Evolutionary conservation across 1,140 invertebrate species (phyloP), one percentile per base, ranked within the genome.

Genomic region (Macrobrachium rosenbergii): DNA sequence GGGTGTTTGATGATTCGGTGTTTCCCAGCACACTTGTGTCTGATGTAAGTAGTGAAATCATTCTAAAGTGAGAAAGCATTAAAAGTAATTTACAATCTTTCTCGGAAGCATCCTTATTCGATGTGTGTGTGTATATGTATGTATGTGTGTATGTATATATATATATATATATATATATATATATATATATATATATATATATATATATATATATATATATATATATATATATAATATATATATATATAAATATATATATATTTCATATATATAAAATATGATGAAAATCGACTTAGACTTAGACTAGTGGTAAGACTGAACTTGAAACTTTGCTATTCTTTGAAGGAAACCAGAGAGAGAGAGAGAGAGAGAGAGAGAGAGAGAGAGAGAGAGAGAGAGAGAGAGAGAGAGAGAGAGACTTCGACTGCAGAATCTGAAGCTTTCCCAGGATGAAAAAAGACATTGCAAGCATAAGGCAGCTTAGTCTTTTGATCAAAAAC

Each of bases 161-260:
- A 63, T 81, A 63, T 81, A 63, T 67, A 63, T 67, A 52, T 81
- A 52, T 81, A 63, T 81, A 52, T 81, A 52, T 67, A 52, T 64
- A 63, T 67, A 37, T 67, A 63, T 81, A 63, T 81, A 63, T 81
- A 63, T 67, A 63, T 67, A 52, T 81, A 52, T 81, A 63, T 81
- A 52, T 81, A 52, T 67, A 52, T 64, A 63, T 67, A 37, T 67
- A 63, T 81, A 63, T 80, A 62, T 80, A n/a, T 58, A 23, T 82
- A 5, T 82, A 7, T 67, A 67, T 82, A 52, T 82, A 52, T 75
- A 23, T 83, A 52, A n/a, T 58, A 67, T 72, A 52, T 72, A 19
- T 72, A 67, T 81, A 63, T 81, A 63, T 81, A 63, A 43, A 63
- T 67, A 52, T 81, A 52, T 81, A 63, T 81, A 52, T 81, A 52